These are phyloP conservation scores for Scyliorhinus canicula DNA, from an alignment of 2,797 vertebrate genomes.

Conservation along the genomic window DNA sequence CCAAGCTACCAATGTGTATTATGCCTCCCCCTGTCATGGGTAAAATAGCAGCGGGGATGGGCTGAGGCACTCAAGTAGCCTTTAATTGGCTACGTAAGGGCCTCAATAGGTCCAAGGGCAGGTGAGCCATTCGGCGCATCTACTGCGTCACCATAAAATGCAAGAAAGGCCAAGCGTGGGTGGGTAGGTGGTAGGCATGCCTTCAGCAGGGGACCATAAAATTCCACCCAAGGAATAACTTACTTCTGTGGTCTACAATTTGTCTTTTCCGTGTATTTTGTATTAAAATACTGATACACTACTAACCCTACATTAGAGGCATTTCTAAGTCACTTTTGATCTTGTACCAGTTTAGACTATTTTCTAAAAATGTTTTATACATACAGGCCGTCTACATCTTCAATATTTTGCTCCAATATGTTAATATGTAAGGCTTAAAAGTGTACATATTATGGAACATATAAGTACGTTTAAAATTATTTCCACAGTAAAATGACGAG, in stretches of 20 bases:
- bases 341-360: neutral
- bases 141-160: too few species aligned
- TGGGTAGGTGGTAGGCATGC: too few species aligned
- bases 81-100: too few species aligned
- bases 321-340: neutral
- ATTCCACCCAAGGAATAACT: neutral
- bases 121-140: too few species aligned
- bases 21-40: too few species aligned
- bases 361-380: neutral
- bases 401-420: neutral
- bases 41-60: too few species aligned
- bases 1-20: too few species aligned
- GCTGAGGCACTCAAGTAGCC: too few species aligned
- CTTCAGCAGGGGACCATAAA: too few species aligned
- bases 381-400: neutral
- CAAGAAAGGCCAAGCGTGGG: too few species aligned
- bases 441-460: neutral
- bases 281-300: neutral
- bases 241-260: neutral
- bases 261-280: neutral
- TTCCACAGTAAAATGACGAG: neutral
- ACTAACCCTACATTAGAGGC: neutral
- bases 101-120: too few species aligned
- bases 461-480: constrained; percentile 5
- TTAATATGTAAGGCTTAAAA: neutral